These are phyloP conservation scores for Harpegnathos saltator DNA, from an alignment of 1,140 invertebrate species.

Conservation along the genomic window DNA sequence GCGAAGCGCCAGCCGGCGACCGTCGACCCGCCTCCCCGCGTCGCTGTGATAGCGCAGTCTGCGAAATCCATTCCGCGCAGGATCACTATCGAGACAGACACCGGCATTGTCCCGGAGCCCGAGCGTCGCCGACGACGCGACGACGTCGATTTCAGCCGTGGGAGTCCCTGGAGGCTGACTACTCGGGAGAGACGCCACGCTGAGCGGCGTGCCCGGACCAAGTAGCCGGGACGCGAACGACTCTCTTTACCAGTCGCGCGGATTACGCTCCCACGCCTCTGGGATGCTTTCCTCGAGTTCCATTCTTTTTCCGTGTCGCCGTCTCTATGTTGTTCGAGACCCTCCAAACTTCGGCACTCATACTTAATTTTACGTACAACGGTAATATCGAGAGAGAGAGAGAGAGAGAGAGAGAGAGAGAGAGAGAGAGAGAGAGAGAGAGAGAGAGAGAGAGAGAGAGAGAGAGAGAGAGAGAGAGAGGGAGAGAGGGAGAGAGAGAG, in stretches of 20 bases:
- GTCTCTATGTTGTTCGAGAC: too few species aligned
- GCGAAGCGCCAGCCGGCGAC: neutral
- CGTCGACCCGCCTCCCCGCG: neutral
- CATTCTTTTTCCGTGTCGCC: neutral
- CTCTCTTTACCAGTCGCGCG: too few species aligned
- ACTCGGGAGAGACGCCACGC: too few species aligned
- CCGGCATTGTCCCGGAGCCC: neutral
- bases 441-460: too few species aligned
- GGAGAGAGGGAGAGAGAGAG: too few species aligned
- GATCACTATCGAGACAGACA: conserved; percentile 18
- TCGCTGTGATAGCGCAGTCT: neutral
- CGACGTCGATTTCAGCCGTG: neutral
- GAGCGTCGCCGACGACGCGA: neutral
- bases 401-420: too few species aligned
- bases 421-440: too few species aligned
- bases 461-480: too few species aligned
- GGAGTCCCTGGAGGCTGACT: too few species aligned
- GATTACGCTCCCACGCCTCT: neutral
- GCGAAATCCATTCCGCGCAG: neutral
- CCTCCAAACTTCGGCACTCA: neutral
- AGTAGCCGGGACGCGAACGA: too few species aligned
- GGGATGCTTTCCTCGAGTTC: conserved; percentile 1
- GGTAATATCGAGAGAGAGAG: neutral
- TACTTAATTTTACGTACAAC: neutral
- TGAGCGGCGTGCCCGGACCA: too few species aligned